Conservation (phyloP, 2,888 invertebrate species). For the Leptopilina myrica region DNA sequence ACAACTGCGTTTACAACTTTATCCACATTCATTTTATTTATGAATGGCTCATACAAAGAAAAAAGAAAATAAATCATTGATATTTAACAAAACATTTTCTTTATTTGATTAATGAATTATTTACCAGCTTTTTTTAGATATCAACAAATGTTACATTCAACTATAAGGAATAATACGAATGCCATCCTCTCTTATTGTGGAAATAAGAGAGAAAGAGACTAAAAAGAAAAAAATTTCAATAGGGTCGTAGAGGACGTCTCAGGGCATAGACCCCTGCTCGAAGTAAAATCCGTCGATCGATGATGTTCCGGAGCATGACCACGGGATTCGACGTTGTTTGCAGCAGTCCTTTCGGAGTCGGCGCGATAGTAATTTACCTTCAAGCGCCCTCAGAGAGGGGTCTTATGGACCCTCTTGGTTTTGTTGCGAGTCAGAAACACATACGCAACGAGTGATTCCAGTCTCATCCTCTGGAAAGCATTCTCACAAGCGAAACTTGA, state of each 20-base stretch:
- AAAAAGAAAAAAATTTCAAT: neutral
- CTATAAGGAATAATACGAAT: no score
- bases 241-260: constrained; percentile 23
- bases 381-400: constrained; percentile 57
- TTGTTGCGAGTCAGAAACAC: constrained; percentile 45
- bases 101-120: no score
- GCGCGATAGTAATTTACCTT: constrained; percentile 58
- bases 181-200: no score
- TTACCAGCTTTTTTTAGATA: no score
- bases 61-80: no score
- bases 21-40: neutral
- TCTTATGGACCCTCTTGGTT: constrained; percentile 50
- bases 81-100: no score
- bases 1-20: neutral
- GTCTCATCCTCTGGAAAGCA: neutral
- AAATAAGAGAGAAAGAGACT: no score
- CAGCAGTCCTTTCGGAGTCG: constrained; percentile 61
- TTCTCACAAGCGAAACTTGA: neutral
- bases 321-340: constrained; percentile 45
- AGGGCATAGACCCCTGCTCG: constrained; percentile 48
- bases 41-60: no score
- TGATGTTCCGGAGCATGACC: constrained; percentile 50
- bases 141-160: no score
- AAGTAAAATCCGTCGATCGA: constrained; percentile 54
- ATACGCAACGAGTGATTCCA: constrained; percentile 3